Evolutionary conservation across 2,797 vertebrate genomes (phyloP).

Genomic region (Acipenser oxyrinchus): DNA sequence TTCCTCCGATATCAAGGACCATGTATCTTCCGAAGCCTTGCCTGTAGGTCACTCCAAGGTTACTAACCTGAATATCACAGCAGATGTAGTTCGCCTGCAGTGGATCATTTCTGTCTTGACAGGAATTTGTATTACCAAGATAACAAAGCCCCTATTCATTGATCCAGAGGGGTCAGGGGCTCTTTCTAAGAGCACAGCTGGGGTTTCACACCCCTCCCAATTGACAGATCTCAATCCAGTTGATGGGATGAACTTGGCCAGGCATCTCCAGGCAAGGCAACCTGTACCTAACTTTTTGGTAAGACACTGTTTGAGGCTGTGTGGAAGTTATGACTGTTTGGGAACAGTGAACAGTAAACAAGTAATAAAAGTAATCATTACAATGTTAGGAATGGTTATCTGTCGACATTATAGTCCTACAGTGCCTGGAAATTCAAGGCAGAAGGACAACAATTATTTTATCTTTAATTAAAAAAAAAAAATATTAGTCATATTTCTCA

Average conservation of each 20-base stretch:
- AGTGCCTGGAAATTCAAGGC: no score
- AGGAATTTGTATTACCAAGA: slow-evolving; percentile 17
- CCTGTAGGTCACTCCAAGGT: slow-evolving; percentile 20
- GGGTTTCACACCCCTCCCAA: slow-evolving; percentile 5
- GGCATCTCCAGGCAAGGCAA: not conserved
- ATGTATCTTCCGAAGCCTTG: slow-evolving; percentile 21
- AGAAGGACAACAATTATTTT: no score
- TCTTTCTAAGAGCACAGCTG: slow-evolving; percentile 3
- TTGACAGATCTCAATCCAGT: slow-evolving; percentile 1
- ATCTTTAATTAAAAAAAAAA: no score
- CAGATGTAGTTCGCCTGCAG: slow-evolving; percentile 10
- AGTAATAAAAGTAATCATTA: no score
- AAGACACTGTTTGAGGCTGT: no score
- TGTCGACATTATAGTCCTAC: no score
- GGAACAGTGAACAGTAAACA: no score
- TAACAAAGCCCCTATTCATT: slow-evolving; percentile 12
- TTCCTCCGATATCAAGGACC: slow-evolving; percentile 12
- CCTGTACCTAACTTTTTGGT: no score
- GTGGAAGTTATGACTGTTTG: no score
- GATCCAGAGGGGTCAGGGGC: slow-evolving; percentile 1
- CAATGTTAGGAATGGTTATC: no score
- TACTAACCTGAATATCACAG: slow-evolving; percentile 7
- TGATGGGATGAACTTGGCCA: not conserved
- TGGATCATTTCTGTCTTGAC: slow-evolving; percentile 2
- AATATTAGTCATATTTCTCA: no score